Conservation (phyloP, 1,140 invertebrate genomes). For the Drosophila lacteicornis region DNA sequence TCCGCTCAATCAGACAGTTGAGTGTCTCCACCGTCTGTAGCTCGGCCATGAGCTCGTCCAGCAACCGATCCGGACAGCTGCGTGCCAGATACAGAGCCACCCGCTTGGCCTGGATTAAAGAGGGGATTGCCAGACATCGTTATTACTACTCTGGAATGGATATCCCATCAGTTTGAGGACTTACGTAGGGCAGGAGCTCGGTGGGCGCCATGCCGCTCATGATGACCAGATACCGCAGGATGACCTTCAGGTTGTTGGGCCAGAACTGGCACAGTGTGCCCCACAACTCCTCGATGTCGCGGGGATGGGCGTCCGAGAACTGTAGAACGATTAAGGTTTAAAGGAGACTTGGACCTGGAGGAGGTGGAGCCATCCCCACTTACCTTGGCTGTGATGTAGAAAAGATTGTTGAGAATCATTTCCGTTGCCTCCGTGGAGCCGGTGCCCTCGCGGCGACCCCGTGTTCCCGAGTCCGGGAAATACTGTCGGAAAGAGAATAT, state of each 20-base stretch:
- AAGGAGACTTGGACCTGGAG: not conserved
- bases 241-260: constrained; percentile 98
- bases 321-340: constrained; percentile 78
- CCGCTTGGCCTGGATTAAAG: constrained; percentile 92
- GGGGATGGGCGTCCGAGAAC: constrained; percentile 97
- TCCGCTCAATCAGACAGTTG: constrained; percentile 97
- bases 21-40: constrained; percentile 98
- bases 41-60: constrained; percentile 98
- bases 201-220: constrained; percentile 97
- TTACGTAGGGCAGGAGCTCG: constrained; percentile 95
- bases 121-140: not conserved
- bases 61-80: constrained; percentile 94
- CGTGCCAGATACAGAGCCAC: constrained; percentile 96
- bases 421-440: constrained; percentile 99
- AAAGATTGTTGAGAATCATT: constrained; percentile 99
- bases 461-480: constrained; percentile 89
- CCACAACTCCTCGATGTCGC: constrained; percentile 98
- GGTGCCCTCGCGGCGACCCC: constrained; percentile 94
- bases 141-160: not conserved
- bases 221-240: constrained; percentile 98
- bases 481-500: constrained; percentile 86
- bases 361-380: constrained; percentile 14
- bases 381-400: constrained; percentile 98
- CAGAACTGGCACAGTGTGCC: constrained; percentile 97
- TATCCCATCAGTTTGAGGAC: constrained; percentile 44